Conservation (phyloP, 2,797 vertebrate genomes). For the Gorsachius magnificus region DNA sequence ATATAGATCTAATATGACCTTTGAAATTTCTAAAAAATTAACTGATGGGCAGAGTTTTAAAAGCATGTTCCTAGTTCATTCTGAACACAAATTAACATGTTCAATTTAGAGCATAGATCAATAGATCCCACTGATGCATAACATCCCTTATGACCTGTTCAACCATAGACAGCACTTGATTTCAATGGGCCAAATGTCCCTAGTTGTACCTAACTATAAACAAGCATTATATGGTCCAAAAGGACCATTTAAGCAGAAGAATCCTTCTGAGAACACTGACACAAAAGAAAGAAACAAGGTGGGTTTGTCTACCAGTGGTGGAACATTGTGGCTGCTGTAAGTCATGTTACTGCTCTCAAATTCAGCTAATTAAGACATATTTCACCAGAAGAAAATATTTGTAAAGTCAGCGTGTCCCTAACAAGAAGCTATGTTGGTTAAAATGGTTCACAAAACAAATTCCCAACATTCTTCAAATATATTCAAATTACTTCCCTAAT, state of each 20-base stretch:
- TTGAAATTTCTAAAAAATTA: constrained; percentile 24
- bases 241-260: background rate
- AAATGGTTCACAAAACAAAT: constrained; percentile 63
- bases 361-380: constrained; percentile 72
- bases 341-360: constrained; percentile 14
- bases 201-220: constrained; percentile 30
- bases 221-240: background rate
- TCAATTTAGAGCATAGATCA: background rate
- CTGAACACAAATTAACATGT: background rate
- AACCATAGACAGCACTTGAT: background rate
- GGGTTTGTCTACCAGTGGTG: constrained; percentile 50
- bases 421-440: constrained; percentile 32
- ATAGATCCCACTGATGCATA: background rate
- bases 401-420: constrained; percentile 48
- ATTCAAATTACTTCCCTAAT: constrained; percentile 64
- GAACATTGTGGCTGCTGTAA: constrained; percentile 17
- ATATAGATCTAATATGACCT: background rate
- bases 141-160: background rate
- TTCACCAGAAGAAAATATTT: constrained; percentile 69
- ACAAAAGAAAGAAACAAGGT: constrained; percentile 50
- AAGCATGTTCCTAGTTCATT: background rate
- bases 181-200: background rate
- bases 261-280: background rate
- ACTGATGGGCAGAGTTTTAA: background rate
- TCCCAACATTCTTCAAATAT: constrained; percentile 60